These are phyloP conservation scores for Archocentrus centrarchus DNA, from an alignment of 2,113 vertebrate genomes.

Conservation along the genomic window DNA sequence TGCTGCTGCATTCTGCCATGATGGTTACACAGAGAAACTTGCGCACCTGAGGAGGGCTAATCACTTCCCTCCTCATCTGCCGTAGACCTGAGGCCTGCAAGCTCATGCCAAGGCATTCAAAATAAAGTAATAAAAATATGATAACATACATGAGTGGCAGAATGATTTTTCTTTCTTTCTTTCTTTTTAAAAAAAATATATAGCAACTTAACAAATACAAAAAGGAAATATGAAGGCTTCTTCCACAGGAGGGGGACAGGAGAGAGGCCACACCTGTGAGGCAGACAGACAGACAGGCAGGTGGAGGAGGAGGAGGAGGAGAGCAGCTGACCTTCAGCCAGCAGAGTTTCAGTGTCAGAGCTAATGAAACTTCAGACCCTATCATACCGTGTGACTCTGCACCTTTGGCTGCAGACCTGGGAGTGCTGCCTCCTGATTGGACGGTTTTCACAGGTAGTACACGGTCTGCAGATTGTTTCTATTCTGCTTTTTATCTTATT, in stretches of 20 bases:
- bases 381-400: background rate
- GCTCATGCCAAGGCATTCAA: too few relatives aligned
- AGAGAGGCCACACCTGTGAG: background rate
- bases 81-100: too few relatives aligned
- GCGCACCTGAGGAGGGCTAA: too few relatives aligned
- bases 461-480: background rate
- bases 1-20: too few relatives aligned
- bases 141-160: too few relatives aligned
- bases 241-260: background rate
- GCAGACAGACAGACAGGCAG: background rate
- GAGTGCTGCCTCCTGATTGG: background rate
- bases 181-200: too few relatives aligned
- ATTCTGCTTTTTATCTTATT: background rate
- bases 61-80: too few relatives aligned
- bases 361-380: background rate
- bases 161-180: too few relatives aligned
- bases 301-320: background rate
- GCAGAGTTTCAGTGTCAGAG: background rate
- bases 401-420: background rate
- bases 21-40: too few relatives aligned
- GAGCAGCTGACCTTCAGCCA: background rate
- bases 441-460: slow-evolving; percentile 6
- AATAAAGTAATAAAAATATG: too few relatives aligned
- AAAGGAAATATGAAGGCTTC: too few relatives aligned
- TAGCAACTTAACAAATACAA: background rate